Percentiles rank a stretch among this genome's conserved stretches.
Evolutionary conservation across 1,140 invertebrate genomes (phyloP).

Genomic region (Holcopasites calliopsidis): DNA sequence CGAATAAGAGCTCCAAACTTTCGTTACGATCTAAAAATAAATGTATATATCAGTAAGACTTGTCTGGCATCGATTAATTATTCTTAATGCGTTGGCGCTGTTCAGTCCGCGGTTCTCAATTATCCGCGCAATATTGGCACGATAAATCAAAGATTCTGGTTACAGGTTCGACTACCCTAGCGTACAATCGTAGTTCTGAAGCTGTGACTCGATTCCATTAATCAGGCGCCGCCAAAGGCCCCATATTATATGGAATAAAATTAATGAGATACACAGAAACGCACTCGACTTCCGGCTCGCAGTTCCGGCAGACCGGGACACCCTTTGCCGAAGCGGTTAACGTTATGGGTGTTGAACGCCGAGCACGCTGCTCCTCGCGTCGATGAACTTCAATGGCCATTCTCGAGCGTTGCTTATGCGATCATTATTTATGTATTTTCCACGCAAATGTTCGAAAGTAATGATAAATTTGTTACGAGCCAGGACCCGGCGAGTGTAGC

Average conservation of each 20-base stretch:
- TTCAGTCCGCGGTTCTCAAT: slow-evolving; percentile 37
- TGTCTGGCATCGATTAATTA: slow-evolving; percentile 53
- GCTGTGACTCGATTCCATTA: slow-evolving; percentile 69
- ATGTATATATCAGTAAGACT: background rate
- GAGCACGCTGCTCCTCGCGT: slow-evolving; percentile 11
- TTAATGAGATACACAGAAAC: slow-evolving; percentile 80
- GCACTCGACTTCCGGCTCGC: slow-evolving; percentile 77
- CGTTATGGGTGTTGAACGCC: slow-evolving; percentile 46
- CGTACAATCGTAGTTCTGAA: slow-evolving; percentile 56
- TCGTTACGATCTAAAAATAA: background rate
- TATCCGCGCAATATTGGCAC: slow-evolving; percentile 55
- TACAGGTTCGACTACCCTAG: slow-evolving; percentile 36
- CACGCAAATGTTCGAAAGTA: background rate
- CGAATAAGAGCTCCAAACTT: too few relatives aligned
- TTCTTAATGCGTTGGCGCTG: slow-evolving; percentile 32
- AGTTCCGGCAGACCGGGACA: slow-evolving; percentile 66
- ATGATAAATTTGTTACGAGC: too few relatives aligned
- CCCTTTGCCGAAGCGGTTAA: slow-evolving; percentile 48
- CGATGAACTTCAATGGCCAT: slow-evolving; percentile 38
- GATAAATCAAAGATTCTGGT: slow-evolving; percentile 63
- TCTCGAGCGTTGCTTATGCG: background rate
- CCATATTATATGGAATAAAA: slow-evolving; percentile 79
- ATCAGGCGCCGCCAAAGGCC: slow-evolving; percentile 66
- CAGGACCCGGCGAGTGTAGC: too few relatives aligned
- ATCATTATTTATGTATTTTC: slow-evolving; percentile 5